A percentile compares a stretch with the other conserved stretches of the same genome.
phyloP scores from a whole-genome alignment of 2,113 vertebrate genomes.

The Canis aureus region DNA sequence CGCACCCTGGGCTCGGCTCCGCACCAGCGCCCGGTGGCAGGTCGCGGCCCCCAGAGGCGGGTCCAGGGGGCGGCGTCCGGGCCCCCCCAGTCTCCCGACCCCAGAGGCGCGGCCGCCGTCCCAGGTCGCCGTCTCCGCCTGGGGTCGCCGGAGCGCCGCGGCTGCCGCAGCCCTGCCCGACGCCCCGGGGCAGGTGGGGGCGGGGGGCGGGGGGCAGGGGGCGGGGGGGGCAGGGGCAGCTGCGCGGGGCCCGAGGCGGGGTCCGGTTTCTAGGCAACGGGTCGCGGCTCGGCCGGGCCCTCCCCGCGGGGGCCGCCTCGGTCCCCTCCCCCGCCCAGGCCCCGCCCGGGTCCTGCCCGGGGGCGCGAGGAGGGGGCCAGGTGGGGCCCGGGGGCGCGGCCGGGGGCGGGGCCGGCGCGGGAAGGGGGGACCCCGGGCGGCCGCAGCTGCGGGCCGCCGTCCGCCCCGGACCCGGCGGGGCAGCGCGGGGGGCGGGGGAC shows the following conservation, averaged over 20 bases:
- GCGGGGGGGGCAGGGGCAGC: not conserved
- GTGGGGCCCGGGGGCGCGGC: not conserved
- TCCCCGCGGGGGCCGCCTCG: not conserved
- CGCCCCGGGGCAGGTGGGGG: not conserved
- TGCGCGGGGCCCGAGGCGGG: not conserved
- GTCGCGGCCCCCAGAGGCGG: not conserved
- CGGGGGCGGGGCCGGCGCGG: not conserved
- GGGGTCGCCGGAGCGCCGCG: not conserved
- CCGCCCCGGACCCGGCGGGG: too few species aligned
- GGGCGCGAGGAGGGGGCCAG: not conserved
- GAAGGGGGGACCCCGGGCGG: not conserved
- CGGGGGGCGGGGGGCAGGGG: not conserved
- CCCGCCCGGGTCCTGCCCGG: fast-evolving
- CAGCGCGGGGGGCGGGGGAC: too few species aligned
- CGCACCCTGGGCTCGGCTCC: not conserved
- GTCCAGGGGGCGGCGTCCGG: not conserved
- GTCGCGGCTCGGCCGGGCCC: not conserved
- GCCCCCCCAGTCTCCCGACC: not conserved
- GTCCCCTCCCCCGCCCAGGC: not conserved
- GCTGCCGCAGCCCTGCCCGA: not conserved
- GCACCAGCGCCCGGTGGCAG: not conserved
- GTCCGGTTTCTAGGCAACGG: constrained; percentile 15
- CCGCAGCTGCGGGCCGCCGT: not conserved
- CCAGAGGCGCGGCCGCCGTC: not conserved
- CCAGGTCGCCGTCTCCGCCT: not conserved